phyloP scores from a whole-genome alignment of 2,888 invertebrate genomes.

The Aricia artaxerxes region DNA sequence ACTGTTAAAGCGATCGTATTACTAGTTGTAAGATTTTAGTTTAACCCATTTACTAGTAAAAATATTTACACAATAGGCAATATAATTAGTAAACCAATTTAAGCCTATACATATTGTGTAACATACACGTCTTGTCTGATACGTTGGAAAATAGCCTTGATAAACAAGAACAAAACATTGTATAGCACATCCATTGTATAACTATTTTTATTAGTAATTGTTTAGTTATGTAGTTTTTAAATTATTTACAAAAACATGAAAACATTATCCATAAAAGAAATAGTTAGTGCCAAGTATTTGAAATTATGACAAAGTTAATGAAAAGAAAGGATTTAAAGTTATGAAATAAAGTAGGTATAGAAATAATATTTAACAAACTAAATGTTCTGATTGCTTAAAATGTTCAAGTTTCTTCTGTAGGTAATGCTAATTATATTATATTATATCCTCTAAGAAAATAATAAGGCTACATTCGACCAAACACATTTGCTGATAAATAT shows the following conservation, averaged over 20 bases:
- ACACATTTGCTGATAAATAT: constrained; percentile 15
- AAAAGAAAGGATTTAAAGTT: background rate
- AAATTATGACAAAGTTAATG: constrained; percentile 11
- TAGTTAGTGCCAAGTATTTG: background rate
- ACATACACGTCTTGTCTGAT: background rate
- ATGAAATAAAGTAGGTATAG: background rate
- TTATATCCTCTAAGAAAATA: background rate
- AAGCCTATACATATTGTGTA: too few relatives aligned
- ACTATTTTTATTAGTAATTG: background rate
- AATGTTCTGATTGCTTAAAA: background rate
- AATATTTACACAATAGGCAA: background rate
- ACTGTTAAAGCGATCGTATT: constrained; percentile 11
- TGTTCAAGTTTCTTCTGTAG: background rate
- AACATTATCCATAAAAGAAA: background rate
- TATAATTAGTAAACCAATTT: too few relatives aligned
- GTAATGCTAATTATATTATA: background rate
- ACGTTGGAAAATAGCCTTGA: background rate
- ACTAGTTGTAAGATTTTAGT: constrained; percentile 5
- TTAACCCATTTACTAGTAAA: background rate
- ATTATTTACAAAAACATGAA: background rate
- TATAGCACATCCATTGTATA: background rate
- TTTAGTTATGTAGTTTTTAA: constrained; percentile 7
- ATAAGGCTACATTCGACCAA: constrained; percentile 1
- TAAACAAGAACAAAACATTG: background rate
- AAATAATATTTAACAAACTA: background rate